Evolutionary conservation across 2,113 vertebrate genomes (phyloP).

Genomic region (Bujurquina vittata): DNA sequence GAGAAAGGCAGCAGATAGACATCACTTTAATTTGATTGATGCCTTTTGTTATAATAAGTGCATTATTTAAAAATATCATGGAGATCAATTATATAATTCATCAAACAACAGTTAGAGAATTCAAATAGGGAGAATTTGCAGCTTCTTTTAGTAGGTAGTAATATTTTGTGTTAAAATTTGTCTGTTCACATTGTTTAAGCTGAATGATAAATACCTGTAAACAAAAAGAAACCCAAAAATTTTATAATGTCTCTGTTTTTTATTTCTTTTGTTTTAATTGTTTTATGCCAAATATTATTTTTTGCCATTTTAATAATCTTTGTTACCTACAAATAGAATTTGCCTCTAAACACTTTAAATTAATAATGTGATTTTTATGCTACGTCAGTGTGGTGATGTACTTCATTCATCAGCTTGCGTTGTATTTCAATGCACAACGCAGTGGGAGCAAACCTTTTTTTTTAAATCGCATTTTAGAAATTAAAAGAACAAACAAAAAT

Average conservation of each 20-base stretch:
- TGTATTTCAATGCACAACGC: too few relatives aligned
- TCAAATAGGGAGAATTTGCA: too few relatives aligned
- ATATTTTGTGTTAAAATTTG: neutral
- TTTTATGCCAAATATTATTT: neutral
- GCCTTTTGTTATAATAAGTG: neutral
- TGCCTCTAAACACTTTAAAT: neutral
- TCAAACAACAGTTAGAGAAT: neutral
- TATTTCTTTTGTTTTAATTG: neutral
- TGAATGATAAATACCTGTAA: neutral
- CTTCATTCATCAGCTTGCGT: neutral
- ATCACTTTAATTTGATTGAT: neutral
- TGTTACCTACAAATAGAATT: neutral
- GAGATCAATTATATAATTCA: neutral
- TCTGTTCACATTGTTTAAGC: neutral
- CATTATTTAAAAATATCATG: neutral
- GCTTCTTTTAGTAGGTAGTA: neutral
- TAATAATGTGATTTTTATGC: neutral
- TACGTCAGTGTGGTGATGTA: neutral
- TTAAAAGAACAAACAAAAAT: neutral
- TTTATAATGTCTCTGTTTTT: neutral
- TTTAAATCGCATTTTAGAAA: neutral
- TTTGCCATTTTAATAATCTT: neutral
- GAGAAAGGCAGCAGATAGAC: neutral
- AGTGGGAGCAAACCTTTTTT: neutral
- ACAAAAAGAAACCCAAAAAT: neutral